Evolutionary conservation across 2,113 vertebrate genomes (phyloP).

Genomic region (Brachirus orientalis): DNA sequence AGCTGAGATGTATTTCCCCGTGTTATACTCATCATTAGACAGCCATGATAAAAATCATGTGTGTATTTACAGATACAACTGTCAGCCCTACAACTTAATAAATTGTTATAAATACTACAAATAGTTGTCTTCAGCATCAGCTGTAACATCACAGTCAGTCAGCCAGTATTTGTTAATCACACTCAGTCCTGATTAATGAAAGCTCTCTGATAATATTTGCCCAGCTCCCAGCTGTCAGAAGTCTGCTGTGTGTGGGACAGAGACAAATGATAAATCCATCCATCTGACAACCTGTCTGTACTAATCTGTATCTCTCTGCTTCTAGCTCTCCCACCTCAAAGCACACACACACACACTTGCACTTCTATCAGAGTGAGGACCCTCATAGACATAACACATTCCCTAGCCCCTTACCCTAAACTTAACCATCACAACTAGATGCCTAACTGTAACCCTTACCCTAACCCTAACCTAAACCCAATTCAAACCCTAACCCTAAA

Average conservation of each 20-base stretch:
- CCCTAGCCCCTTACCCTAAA: no score
- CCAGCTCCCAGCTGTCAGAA: conserved; percentile 26
- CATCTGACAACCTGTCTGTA: conserved; percentile 26
- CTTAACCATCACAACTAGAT: no score
- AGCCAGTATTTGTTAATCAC: conserved; percentile 6
- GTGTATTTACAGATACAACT: not conserved
- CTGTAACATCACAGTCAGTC: not conserved
- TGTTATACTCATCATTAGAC: no score
- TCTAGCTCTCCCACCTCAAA: not conserved
- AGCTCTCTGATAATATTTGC: conserved; percentile 33
- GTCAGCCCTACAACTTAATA: not conserved
- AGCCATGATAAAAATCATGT: no score
- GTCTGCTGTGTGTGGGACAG: conserved; percentile 1
- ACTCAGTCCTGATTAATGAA: conserved; percentile 11
- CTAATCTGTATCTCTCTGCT: conserved; percentile 14
- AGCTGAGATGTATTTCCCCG: no score
- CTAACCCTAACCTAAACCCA: no score
- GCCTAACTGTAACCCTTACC: no score
- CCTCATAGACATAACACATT: no score
- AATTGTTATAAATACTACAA: not conserved
- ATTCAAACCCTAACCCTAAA: no score
- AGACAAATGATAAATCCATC: conserved; percentile 34
- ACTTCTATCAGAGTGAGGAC: no score
- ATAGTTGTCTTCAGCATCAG: not conserved
- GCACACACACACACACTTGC: not conserved